These are phyloP conservation scores for Catocala sponsa DNA, from an alignment of 2,888 invertebrate species.

Conservation along the genomic window DNA sequence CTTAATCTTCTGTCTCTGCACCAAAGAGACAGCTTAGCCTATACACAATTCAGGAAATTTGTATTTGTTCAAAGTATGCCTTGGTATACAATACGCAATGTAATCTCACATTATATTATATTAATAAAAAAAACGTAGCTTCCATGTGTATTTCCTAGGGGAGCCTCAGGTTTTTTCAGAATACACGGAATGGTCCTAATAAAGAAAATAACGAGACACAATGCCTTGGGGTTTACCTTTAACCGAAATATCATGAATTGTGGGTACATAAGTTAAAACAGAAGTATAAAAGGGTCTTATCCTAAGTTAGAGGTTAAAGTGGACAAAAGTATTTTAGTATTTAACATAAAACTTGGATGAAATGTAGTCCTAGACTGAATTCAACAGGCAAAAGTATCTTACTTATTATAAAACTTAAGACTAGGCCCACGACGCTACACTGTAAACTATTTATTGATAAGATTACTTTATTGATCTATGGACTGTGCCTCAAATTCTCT, in stretches of 20 bases:
- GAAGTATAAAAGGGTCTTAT: background rate
- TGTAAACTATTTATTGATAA: too few relatives aligned
- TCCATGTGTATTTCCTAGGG: conserved; percentile 11
- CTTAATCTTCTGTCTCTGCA: too few relatives aligned
- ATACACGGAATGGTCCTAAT: conserved; percentile 27
- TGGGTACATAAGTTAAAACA: conserved; percentile 22
- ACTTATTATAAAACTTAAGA: too few relatives aligned
- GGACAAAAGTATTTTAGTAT: background rate
- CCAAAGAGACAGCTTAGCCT: too few relatives aligned
- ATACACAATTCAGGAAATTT: too few relatives aligned
- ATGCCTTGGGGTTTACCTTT: conserved; percentile 18
- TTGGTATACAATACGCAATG: background rate
- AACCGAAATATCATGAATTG: conserved; percentile 33
- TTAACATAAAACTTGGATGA: too few relatives aligned
- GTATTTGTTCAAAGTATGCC: too few relatives aligned
- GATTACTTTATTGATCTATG: too few relatives aligned
- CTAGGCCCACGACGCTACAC: too few relatives aligned
- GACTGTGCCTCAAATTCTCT: too few relatives aligned
- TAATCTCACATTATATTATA: conserved; percentile 7
- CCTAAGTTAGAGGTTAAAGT: background rate
- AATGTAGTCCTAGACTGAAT: too few relatives aligned
- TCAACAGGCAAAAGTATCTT: too few relatives aligned
- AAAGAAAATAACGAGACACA: conserved; percentile 20
- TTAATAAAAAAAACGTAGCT: conserved; percentile 5
- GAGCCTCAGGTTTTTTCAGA: conserved; percentile 20